Base-by-base conservation (phyloP, 2,797 vertebrate species). In the Dendrocincla fuliginosa region DNA sequence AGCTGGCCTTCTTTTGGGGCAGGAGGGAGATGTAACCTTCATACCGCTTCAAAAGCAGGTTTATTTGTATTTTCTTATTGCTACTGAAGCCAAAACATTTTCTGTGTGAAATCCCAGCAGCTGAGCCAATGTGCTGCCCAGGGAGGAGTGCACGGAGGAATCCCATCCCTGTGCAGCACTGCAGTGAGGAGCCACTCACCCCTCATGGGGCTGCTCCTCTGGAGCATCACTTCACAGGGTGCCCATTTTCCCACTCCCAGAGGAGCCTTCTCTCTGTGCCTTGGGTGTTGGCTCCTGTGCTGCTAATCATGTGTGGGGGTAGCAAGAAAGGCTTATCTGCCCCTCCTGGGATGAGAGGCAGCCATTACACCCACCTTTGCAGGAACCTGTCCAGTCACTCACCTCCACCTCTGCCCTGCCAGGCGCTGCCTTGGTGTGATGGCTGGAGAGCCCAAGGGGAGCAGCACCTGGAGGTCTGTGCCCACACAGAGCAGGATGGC, bases 341-440 rank as follows among this genome's bases (percentile, higher is more conserved):
- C 46, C 68, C 53, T 84, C 56, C 35, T 71, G 63, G 39, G 59
- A 46, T 42, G 67, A 79, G 70, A 84, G 53, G 53, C 60, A 81
- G 49, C 65, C 86, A 71, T 32, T 23, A 28, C 52, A 41, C n/a
- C 39, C 64, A 67, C 35, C 24, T 74, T 37, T 37, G 35, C 61
- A 71, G 46, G 50, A 78, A 57, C 81, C 61, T 61, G 89, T 55
- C 67, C 81, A 37, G 11, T 69, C 9, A 11, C 61, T 16, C 84
- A 28, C 35, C 68, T 77, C 64, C 76, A 22, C 23, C 46, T 53
- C 32, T 24, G 44, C 74, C 60, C 65, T 60, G 46, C 52, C 0
- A 1, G n/a, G 41, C 0, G 0, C 77, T 86, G 84, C 74, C 52
- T 11, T 4, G 13, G 16, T 17, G 22, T 0, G 1, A 9, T 32